A percentile compares a stretch with the other conserved stretches of the same genome.
phyloP scores from a whole-genome alignment of 2,113 vertebrate genomes.

The Varanus komodoensis region DNA sequence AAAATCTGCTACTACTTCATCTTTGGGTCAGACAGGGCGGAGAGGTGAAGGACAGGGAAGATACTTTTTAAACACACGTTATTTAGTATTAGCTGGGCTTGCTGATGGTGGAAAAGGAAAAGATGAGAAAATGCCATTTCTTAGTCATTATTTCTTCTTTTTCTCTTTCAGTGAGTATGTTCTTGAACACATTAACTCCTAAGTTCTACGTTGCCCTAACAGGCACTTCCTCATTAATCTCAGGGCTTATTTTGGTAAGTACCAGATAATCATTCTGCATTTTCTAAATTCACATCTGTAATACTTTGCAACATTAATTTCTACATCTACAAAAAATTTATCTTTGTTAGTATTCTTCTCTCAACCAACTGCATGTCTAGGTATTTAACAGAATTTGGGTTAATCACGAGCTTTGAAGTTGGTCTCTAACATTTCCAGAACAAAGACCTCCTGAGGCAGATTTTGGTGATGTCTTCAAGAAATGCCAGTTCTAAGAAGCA shows the following conservation, averaged over 20 bases:
- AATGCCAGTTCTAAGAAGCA: neutral
- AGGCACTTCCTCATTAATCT: constrained; percentile 97
- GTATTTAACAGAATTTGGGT: neutral
- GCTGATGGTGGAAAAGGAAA: neutral
- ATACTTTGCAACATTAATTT: constrained; percentile 13
- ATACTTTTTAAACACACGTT: neutral
- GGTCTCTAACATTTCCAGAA: neutral
- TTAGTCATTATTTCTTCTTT: constrained; percentile 66
- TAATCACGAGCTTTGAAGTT: neutral
- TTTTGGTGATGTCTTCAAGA: too few relatives aligned
- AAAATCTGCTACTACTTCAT: neutral
- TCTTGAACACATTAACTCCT: constrained; percentile 98
- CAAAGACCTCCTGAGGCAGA: neutral
- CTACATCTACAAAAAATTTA: neutral
- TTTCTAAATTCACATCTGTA: constrained; percentile 31
- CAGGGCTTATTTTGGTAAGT: constrained; percentile 99
- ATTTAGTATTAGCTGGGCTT: neutral
- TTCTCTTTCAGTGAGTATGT: constrained; percentile 94
- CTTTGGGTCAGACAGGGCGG: neutral
- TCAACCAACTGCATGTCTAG: neutral
- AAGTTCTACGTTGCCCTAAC: constrained; percentile 99
- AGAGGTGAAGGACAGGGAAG: constrained; percentile 6
- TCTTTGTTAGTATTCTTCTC: neutral
- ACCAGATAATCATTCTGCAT: constrained; percentile 48
- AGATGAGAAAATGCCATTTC: constrained; percentile 48